Evolutionary conservation across 2,888 invertebrate species (phyloP).

Genomic region (Rotaria magnacalcarata): DNA sequence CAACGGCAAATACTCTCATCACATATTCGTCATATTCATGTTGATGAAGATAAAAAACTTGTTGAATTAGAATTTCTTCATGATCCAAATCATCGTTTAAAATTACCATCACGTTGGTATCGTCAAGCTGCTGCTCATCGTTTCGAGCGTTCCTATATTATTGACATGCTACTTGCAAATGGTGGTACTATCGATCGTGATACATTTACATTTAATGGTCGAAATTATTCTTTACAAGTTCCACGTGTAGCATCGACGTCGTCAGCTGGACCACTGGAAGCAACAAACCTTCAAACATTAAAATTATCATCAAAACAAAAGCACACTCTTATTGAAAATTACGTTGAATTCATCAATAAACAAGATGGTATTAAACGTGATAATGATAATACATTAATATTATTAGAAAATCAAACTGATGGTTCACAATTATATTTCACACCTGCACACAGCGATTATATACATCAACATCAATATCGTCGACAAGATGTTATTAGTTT

Average conservation of each 20-base stretch:
- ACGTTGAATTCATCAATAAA: background rate
- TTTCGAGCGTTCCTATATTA: slow-evolving; percentile 22
- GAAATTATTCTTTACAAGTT: slow-evolving; percentile 5
- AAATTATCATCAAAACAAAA: slow-evolving; percentile 26
- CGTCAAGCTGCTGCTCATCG: background rate
- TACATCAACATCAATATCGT: slow-evolving; percentile 6
- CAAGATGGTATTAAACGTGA: slow-evolving; percentile 20
- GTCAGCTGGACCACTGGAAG: background rate
- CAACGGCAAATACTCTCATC: slow-evolving; percentile 9
- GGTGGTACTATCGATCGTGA: background rate
- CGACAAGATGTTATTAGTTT: background rate
- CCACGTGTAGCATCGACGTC: background rate
- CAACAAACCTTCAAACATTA: background rate
- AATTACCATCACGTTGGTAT: background rate
- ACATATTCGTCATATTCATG: background rate
- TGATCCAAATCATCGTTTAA: background rate
- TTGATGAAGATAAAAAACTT: background rate
- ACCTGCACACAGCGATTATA: background rate
- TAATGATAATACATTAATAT: slow-evolving; percentile 15
- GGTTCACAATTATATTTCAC: slow-evolving; percentile 25
- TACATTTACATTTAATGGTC: slow-evolving; percentile 10
- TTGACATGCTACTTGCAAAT: slow-evolving; percentile 28
- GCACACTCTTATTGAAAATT: background rate
- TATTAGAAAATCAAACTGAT: slow-evolving; percentile 24
- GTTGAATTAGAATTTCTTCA: slow-evolving; percentile 13